A percentile compares a stretch with the other conserved stretches of the same genome.
Conservation (phyloP, 1,140 invertebrate species). For the Sitodiplosis mosellana region DNA sequence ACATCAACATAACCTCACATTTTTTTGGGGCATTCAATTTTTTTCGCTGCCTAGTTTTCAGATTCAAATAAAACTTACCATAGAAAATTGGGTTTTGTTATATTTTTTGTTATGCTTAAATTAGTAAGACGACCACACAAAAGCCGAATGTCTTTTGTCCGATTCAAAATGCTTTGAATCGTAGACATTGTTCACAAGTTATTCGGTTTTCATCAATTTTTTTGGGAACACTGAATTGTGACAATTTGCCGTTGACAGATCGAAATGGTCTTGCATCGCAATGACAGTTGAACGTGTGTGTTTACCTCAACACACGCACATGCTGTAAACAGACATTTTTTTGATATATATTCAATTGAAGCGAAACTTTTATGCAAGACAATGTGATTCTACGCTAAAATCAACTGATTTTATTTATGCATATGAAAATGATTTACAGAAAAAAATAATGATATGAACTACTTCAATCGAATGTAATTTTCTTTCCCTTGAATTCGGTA, state of each 20-base stretch:
- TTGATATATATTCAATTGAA: neutral
- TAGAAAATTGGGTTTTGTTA: neutral
- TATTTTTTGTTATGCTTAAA: too few species aligned
- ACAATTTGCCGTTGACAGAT: neutral
- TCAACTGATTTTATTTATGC: neutral
- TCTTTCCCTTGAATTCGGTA: conserved; percentile 19
- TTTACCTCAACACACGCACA: neutral
- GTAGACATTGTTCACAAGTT: too few species aligned
- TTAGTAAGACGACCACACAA: too few species aligned
- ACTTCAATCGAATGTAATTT: conserved; percentile 18
- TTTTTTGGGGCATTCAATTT: neutral
- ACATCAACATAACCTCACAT: neutral
- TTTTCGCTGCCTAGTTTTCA: neutral
- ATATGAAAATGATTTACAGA: neutral
- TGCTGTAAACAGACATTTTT: neutral
- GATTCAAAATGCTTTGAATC: too few species aligned
- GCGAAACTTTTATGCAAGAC: neutral
- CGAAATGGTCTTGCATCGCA: neutral
- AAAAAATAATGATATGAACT: neutral
- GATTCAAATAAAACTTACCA: neutral
- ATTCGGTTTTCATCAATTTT: too few species aligned
- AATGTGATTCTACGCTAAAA: neutral
- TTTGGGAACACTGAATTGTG: too few species aligned
- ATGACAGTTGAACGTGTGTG: neutral
- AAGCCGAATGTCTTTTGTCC: too few species aligned